Evolutionary conservation across 2,888 invertebrate genomes (phyloP).

Genomic region (Rotaria sp.): DNA sequence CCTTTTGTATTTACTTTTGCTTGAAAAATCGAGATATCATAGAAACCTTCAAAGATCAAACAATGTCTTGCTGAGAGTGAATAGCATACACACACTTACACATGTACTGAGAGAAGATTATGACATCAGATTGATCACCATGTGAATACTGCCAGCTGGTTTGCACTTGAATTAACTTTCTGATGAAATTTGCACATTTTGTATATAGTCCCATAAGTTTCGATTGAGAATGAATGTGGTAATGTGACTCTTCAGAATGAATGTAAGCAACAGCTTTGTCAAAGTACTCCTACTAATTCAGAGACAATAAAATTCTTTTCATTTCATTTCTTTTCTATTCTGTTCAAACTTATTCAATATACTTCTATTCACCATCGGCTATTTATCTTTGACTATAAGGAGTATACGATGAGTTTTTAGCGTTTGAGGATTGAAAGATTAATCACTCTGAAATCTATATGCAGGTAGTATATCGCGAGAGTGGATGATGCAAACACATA

Average conservation of each 20-base stretch:
- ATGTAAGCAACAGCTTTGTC: background rate
- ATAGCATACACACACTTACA: background rate
- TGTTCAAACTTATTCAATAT: background rate
- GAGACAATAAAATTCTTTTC: background rate
- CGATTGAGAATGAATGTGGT: background rate
- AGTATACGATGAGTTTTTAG: background rate
- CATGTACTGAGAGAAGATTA: background rate
- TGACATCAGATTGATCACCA: background rate
- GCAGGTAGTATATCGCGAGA: too few relatives aligned
- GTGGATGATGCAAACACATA: background rate
- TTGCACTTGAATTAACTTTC: background rate
- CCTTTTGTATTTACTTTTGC: background rate
- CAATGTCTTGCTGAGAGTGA: background rate
- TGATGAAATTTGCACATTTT: background rate
- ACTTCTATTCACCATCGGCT: background rate
- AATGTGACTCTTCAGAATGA: background rate
- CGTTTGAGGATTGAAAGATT: background rate
- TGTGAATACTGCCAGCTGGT: background rate
- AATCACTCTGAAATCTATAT: background rate
- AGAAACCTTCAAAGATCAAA: background rate
- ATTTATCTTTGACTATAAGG: background rate
- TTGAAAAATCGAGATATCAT: background rate
- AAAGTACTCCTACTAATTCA: background rate
- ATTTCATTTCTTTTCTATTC: background rate
- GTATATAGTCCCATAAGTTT: background rate